Base-by-base conservation (phyloP, 2,113 vertebrate genomes). In the Corvus cornix region DNA sequence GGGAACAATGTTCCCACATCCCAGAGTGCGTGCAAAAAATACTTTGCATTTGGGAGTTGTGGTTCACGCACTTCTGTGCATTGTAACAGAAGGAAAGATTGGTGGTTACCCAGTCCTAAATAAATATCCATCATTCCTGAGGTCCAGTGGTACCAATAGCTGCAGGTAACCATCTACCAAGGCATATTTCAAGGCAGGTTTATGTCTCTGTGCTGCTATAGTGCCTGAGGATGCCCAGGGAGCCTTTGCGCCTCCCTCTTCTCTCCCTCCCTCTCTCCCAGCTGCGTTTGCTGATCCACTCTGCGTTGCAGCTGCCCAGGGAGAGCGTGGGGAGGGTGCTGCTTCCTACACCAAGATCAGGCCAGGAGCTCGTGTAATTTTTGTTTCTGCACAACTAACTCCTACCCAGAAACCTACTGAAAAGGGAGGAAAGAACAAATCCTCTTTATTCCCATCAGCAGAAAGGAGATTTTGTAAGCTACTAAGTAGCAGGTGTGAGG, bases 31-130 rank as follows among this genome's bases (percentile, higher is more conserved):
- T 2, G 2, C 24, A 67, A 35, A 41, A 48, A 62, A 6, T 52
- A 11, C 16, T 64, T 28, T 59, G 44, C n/a, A 2, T 77, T 31
- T 16, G 10, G 18, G 31, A 48, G 7, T 0, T 39, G 10, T 48
- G 11, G 27, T 30, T 84, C n/a, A 31, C 0, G 0, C 16, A 15
- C 7, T 39, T 44, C 35, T 39, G 3, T 43, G 44, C 30, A 3
- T 33, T 6, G 2, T 46, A 51, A 51, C 41, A 52, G 33, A 35
- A 31, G 68, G 59, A 55, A 49, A 20, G 33, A n/a, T 59, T 43
- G 16, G 9, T 80, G 26, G 7, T 35, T 62, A 63, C 23, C 7
- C 4, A 2, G 13, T 79, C 51, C 39, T 49, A 35, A 58, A 75
- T 49, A 0, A 85, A 33, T 58, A 35, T 30, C 31, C 43, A 18